Conservation (phyloP, 2,797 vertebrate species). For the Pangasius sanitwongsei region DNA sequence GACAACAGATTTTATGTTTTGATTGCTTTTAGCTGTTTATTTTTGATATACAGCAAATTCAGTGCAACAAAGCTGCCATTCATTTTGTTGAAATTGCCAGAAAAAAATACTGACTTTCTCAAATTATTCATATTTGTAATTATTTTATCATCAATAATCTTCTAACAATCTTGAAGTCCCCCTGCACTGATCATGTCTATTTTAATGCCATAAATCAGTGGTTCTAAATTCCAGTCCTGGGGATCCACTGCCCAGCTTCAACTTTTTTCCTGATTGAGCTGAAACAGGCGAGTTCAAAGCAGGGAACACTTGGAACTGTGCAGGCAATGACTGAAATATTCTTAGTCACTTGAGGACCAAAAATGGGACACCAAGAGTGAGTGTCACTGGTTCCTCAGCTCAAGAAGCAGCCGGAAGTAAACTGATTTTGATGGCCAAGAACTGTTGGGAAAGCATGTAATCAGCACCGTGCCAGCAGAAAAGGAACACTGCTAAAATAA, state of each 20-base stretch:
- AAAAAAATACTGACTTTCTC: background rate
- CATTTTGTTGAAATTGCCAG: background rate
- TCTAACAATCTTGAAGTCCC: background rate
- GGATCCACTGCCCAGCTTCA: background rate
- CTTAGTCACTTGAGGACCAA: background rate
- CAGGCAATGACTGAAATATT: background rate
- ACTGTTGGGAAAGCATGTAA: background rate
- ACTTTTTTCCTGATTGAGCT: background rate
- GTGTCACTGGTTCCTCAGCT: background rate
- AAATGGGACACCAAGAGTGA: background rate
- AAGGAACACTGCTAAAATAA: slow-evolving; percentile 17
- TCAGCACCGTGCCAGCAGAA: background rate
- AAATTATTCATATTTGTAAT: background rate
- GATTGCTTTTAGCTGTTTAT: slow-evolving; percentile 4
- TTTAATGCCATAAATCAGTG: background rate
- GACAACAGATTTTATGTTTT: background rate
- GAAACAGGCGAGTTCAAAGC: background rate
- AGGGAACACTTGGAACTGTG: background rate
- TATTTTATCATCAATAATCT: background rate
- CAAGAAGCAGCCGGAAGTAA: background rate
- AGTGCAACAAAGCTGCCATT: background rate
- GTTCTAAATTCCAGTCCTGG: background rate
- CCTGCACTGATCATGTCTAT: background rate
- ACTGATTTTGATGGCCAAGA: background rate
- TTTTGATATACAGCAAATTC: background rate